A percentile compares a stretch with the other conserved stretches of the same genome.
These are phyloP conservation scores for Branchinecta sandiegonensis DNA, from an alignment of 2,888 invertebrate genomes.

Conservation along the genomic window DNA sequence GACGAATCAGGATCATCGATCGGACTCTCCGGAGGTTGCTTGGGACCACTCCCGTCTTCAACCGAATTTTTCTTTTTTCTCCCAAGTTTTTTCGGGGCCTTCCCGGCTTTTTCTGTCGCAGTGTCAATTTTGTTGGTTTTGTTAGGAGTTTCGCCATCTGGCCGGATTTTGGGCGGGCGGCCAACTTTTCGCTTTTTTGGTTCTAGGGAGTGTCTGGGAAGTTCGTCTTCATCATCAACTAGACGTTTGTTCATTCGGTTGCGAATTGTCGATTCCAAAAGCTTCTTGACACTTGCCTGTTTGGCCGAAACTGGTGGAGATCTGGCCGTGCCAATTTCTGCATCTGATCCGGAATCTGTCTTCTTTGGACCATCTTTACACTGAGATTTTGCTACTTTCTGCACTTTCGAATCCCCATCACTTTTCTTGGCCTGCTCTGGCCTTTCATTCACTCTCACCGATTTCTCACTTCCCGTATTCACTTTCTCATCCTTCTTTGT, in stretches of 20 bases:
- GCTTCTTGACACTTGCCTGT: background rate
- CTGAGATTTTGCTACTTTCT: too few relatives aligned
- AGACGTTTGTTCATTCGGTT: conserved; percentile 4
- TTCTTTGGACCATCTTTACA: background rate
- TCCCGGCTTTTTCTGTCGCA: background rate
- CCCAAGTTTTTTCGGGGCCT: background rate
- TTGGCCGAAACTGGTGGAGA: background rate
- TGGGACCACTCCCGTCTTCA: background rate
- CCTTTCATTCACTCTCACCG: background rate
- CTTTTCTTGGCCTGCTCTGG: background rate
- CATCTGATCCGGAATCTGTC: background rate
- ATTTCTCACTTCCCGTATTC: background rate
- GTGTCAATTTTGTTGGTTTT: background rate
- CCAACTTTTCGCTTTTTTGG: conserved; percentile 15
- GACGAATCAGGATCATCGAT: too few relatives aligned
- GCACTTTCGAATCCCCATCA: background rate
- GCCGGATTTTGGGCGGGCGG: background rate
- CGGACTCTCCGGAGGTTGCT: background rate
- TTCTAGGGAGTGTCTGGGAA: background rate
- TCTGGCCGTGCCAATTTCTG: background rate
- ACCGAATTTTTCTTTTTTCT: background rate
- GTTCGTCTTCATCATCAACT: background rate
- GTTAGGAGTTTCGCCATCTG: background rate
- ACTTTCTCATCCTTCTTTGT: background rate
- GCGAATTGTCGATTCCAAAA: conserved; percentile 3